These are phyloP conservation scores for Rhagoletis zephyria DNA, from an alignment of 1,140 invertebrate species.

Conservation along the genomic window DNA sequence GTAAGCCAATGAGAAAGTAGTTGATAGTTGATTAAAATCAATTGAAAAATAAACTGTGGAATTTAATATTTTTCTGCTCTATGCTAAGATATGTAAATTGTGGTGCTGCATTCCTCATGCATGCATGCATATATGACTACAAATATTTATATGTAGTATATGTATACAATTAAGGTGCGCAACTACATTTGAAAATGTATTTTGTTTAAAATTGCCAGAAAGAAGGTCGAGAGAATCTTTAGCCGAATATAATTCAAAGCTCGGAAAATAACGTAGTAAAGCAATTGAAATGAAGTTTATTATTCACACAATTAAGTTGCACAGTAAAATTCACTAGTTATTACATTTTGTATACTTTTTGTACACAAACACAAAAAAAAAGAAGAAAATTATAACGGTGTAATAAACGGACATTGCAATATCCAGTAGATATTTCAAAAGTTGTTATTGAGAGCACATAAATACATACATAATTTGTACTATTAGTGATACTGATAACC, in stretches of 20 bases:
- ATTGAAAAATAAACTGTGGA: constrained; percentile 31
- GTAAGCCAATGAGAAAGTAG: constrained; percentile 36
- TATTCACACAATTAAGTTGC: neutral
- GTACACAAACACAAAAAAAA: neutral
- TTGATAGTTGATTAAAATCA: constrained; percentile 29
- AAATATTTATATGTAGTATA: neutral
- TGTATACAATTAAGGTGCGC: neutral
- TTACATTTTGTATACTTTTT: constrained; percentile 33
- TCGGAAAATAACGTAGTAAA: neutral
- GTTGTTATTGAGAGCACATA: neutral
- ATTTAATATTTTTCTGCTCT: constrained; percentile 28
- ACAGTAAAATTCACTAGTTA: neutral
- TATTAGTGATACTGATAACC: neutral
- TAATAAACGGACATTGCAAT: neutral
- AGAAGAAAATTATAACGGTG: neutral
- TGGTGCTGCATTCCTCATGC: constrained; percentile 23
- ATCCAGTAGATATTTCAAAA: neutral
- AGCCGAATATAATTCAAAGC: too few species aligned
- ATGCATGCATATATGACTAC: neutral
- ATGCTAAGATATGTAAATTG: constrained; percentile 9
- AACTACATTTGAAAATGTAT: neutral
- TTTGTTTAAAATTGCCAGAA: too few species aligned
- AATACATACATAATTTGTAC: neutral
- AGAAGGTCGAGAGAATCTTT: too few species aligned
- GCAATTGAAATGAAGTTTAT: neutral